Base-by-base conservation (phyloP, 1,140 invertebrate genomes). In the Lepidurus apus region DNA sequence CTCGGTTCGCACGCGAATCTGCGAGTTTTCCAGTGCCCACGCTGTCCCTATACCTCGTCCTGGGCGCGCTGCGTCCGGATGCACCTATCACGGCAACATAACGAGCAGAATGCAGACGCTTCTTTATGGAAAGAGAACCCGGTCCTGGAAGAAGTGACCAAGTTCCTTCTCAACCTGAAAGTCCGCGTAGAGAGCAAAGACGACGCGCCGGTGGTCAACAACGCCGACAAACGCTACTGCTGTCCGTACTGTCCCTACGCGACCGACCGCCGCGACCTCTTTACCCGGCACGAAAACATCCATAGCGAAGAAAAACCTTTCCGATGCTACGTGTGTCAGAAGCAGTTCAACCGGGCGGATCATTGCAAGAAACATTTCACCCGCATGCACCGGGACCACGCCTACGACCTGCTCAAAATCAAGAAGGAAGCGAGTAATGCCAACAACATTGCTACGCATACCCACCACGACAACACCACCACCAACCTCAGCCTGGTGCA, bases 281-380 rank as follows among this genome's bases (percentile, higher is more conserved):
- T 94, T 84, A 97, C 95, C 2, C 89, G 96, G 7, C 96, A 98
- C 86, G 95, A 98, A 87, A 96, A 97, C 83, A 98, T 98, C 79
- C 96, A 98, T 83, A 90, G 93, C 79, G 93, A 95, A 83, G 94
- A 96, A 82, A 97, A 97, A 83, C 94, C 95, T 1, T 97, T 96
- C 82, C 93, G 95, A 82, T 97, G 94, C 84, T 96, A 95, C 83
- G 90, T 95, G 9, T 97, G 95, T 84, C 90, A 92, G 82, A 95
- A 95, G 84, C 93, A 95, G 82, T 97, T 97, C 85, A 96, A 95
- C 85, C 88, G 95, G 45, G 94, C 94, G n/a, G 95, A 97, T 85
- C 95, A 97, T 83, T 94, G 96, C 34, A 97, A 97, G 84, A 97
- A 97, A 82, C 95, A 97, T 84, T 96, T 96, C 83, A 86, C 94